Evolutionary conservation across 1,140 invertebrate species (phyloP), one percentile per base, ranked within the genome.

Genomic region (Temnothorax nylanderi): DNA sequence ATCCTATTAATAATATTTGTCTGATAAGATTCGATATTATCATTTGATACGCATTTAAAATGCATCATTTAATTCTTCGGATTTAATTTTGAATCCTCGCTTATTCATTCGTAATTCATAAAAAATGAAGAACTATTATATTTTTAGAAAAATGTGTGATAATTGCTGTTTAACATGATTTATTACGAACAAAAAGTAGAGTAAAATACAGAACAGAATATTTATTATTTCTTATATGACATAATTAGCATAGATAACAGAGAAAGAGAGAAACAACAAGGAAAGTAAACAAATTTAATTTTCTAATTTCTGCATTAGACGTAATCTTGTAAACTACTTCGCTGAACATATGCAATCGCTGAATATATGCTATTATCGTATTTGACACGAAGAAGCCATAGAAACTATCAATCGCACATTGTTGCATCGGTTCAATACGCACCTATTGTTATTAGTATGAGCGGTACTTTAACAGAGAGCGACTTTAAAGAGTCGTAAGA

Each of bases 401-500:
- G 41, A 74, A 71, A 69, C 11, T 18, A 47, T 44, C 16, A 47
- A 56, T 37, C 7, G n/a, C 32, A 21, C 21, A 37, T 49, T 54
- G 65, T n/a, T 67, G 34, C 13, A 69, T 56, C 34, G 18, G n/a
- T 21, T 5, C 13, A 47, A 82, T 11, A 8, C 18, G 18, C 21
- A 2, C 3, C 13, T 37, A 60, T 47, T 11, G 32, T 18, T 34
- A 34, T 69, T 82, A 58, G 11, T 74, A 75, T 49, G 41, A 75
- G 37, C 11, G 41, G 11, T 74, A 82, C 13, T 47, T 71, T 56
- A 82, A 58, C 1, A 44, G 18, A 54, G 51, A 16, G 51, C 51
- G 18, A 54, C 13, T 71, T 75, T 47, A 75, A 84, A 84, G 13
- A 74, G n/a, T 16, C n/a, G 54, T 47, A 49, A 75, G 54, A 75